These are phyloP conservation scores for Aphaenogaster ashmeadi DNA, from an alignment of 1,140 invertebrate species.

Conservation along the genomic window DNA sequence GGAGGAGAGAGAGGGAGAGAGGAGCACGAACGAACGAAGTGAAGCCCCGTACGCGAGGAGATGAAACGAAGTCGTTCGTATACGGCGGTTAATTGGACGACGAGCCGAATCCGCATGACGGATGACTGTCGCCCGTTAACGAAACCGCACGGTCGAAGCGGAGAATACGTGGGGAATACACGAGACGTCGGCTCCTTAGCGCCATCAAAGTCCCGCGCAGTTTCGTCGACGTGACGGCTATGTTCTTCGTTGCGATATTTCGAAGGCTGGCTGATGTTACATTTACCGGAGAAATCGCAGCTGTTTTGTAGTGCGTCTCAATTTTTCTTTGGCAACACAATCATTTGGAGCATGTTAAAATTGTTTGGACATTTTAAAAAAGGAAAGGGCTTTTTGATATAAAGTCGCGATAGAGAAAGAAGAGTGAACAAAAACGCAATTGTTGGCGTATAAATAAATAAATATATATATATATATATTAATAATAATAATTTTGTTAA, in stretches of 20 bases:
- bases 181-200: conserved; percentile 6
- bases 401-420: neutral
- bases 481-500: conserved; percentile 3
- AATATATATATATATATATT: neutral
- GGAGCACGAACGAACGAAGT: neutral
- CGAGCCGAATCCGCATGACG: conserved; percentile 56
- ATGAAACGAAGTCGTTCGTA: conserved; percentile 61
- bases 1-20: neutral
- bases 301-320: neutral
- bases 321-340: neutral
- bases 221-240: conserved; percentile 6
- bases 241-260: conserved; percentile 8
- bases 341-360: neutral
- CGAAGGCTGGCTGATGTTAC: conserved; percentile 29
- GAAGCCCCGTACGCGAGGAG: neutral
- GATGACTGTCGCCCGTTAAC: conserved; percentile 56
- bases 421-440: neutral
- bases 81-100: conserved; percentile 63
- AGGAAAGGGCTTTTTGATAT: neutral
- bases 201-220: conserved; percentile 25
- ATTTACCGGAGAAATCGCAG: conserved; percentile 34
- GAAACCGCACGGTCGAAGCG: conserved; percentile 23
- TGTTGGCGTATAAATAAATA: neutral
- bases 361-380: neutral
- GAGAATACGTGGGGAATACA: conserved; percentile 8